phyloP scores from a whole-genome alignment of 2,797 vertebrate species.

The Alca torda region DNA sequence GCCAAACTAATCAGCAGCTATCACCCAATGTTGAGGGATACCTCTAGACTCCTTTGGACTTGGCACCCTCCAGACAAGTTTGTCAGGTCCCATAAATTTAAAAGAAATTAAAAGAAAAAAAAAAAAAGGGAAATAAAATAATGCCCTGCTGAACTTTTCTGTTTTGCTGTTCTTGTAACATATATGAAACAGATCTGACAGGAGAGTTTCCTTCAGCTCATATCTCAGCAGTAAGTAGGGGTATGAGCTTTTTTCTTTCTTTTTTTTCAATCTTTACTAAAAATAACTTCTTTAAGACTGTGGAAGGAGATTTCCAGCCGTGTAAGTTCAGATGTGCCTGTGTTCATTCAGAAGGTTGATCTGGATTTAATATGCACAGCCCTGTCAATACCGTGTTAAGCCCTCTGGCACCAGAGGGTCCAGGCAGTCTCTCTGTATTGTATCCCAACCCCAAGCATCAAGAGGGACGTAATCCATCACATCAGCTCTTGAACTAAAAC shows the following conservation, averaged over 20 bases:
- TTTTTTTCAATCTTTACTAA: slow-evolving; percentile 30
- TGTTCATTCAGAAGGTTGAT: slow-evolving; percentile 58
- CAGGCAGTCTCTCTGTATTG: slow-evolving; percentile 59
- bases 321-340: slow-evolving; percentile 57
- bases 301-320: slow-evolving; percentile 39
- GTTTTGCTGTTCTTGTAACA: slow-evolving; percentile 69
- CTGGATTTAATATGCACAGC: slow-evolving; percentile 71
- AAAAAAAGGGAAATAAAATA: background rate
- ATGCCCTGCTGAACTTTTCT: slow-evolving; percentile 69
- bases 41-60: slow-evolving; percentile 55
- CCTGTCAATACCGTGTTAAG: slow-evolving; percentile 70
- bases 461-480: slow-evolving; percentile 63
- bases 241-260: background rate
- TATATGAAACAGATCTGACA: slow-evolving; percentile 61
- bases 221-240: slow-evolving; percentile 51
- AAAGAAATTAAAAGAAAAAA: background rate
- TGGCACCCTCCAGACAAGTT: slow-evolving; percentile 43
- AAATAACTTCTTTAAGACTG: slow-evolving; percentile 52
- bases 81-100: slow-evolving; percentile 57
- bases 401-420: slow-evolving; percentile 74
- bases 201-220: slow-evolving; percentile 59
- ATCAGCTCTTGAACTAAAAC: slow-evolving; percentile 62
- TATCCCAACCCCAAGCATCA: slow-evolving; percentile 47
- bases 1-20: slow-evolving; percentile 63
- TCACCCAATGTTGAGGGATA: slow-evolving; percentile 36